Evolutionary conservation across 2,797 vertebrate genomes (phyloP), one percentile per base, ranked within the genome.

Genomic region (Chelon labrosus): DNA sequence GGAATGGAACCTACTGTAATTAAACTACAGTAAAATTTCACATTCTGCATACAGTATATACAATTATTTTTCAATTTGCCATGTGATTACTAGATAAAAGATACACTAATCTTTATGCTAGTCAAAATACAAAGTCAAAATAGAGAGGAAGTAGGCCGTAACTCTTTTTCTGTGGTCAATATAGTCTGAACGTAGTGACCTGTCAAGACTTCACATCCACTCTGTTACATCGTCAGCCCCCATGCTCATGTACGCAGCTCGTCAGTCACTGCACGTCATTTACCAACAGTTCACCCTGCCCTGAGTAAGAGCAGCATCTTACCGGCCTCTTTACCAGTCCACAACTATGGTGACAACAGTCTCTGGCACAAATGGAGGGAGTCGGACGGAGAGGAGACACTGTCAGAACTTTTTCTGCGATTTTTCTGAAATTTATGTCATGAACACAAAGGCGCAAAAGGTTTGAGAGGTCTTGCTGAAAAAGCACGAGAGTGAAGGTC

Each of bases 151-250:
- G 3, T 49, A 49, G 46, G 19, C 8, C 10, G 17, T 19, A 8
- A 19, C 17, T 49, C 46, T 1, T 19, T 19, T 10, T n/a, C n/a
- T 10, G 3, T 2, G 0, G 9, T 9, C 3, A 49, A 49, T 8
- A 16, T 35, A 31, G 52, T 56, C 16, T 14, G 16, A 42, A 37
- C n/a, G 52, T n/a, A 22, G 41, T 13, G 49, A 54, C 9, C 31
- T 8, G n/a, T 2, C 63, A 54, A 77, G 35, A 59, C 37, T 52
- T 70, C 77, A 81, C 71, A 60, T 65, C 62, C 83, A 87, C 74
- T 54, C 44, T 76, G 81, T 84, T 73, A 50, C 90, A 92, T 92
- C 82, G 53, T 66, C 87, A 91, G 91, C 87, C 90, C 87, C 92
- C 88, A 92, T 91, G 90, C 83, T 88, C 91, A 92, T 87, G 70